These are phyloP conservation scores for Diglossa cyanea DNA, from an alignment of 2,797 vertebrate genomes.

Conservation along the genomic window DNA sequence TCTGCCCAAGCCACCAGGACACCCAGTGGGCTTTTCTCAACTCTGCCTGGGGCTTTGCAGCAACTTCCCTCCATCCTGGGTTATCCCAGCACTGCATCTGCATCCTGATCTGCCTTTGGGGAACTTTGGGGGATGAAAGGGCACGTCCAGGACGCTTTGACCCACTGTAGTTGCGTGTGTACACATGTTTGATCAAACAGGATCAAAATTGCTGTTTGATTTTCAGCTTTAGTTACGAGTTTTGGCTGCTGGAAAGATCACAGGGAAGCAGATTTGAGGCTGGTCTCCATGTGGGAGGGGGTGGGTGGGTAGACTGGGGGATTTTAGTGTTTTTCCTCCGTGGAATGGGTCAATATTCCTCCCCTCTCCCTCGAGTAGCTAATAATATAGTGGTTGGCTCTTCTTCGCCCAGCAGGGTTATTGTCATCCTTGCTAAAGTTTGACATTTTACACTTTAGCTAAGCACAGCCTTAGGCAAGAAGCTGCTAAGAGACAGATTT, in stretches of 20 bases:
- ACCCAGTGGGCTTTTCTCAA: neutral
- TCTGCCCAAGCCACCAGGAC: neutral
- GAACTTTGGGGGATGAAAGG: neutral
- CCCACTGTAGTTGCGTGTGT: neutral
- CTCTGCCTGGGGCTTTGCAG: neutral
- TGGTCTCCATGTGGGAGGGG: neutral
- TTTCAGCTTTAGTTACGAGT: neutral
- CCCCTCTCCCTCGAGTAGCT: slow-evolving; percentile 53
- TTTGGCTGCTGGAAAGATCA: slow-evolving; percentile 4
- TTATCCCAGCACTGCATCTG: neutral
- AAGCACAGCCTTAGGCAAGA: slow-evolving; percentile 75
- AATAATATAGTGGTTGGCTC: slow-evolving; percentile 69
- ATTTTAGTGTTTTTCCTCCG: neutral
- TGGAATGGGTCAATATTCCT: slow-evolving; percentile 29
- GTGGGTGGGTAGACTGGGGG: neutral
- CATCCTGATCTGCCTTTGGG: neutral
- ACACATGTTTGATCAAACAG: neutral
- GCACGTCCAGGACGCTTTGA: rapidly evolving
- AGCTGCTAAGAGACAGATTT: slow-evolving; percentile 76
- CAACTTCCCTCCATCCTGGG: rapidly evolving
- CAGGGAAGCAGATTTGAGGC: neutral
- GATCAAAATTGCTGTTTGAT: neutral
- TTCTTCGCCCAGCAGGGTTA: slow-evolving; percentile 70
- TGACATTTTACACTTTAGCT: slow-evolving; percentile 82
- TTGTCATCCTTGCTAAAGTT: slow-evolving; percentile 76